These are phyloP conservation scores for Halocaridina rubra DNA, from an alignment of 2,888 invertebrate species.

Conservation along the genomic window DNA sequence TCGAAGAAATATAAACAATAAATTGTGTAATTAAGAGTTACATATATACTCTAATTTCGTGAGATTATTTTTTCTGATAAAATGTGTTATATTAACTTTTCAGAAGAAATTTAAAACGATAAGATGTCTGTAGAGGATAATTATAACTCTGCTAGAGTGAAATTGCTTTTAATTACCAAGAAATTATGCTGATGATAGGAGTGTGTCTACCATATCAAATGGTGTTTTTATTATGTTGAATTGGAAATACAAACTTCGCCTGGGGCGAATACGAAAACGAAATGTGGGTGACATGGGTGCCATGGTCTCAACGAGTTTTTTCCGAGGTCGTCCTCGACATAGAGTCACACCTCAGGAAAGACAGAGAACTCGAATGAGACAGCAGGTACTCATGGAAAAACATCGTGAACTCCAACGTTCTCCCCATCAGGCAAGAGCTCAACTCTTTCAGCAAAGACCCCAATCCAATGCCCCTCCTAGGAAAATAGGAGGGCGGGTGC, in stretches of 20 bases:
- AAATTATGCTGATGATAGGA: too few relatives aligned
- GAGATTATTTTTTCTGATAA: too few relatives aligned
- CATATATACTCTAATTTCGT: too few relatives aligned
- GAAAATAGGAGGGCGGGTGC: conserved; percentile 2
- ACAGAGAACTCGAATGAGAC: conserved; percentile 16
- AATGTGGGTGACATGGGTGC: neutral
- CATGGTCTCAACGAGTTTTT: neutral
- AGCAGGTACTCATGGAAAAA: conserved; percentile 34
- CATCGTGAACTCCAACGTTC: conserved; percentile 42
- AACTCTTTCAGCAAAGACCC: conserved; percentile 21
- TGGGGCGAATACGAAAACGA: conserved; percentile 36
- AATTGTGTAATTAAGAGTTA: too few relatives aligned
- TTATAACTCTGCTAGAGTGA: too few relatives aligned
- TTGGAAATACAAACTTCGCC: conserved; percentile 41
- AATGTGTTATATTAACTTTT: too few relatives aligned
- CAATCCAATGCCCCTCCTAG: neutral
- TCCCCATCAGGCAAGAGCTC: neutral
- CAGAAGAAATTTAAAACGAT: too few relatives aligned
- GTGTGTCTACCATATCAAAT: too few relatives aligned
- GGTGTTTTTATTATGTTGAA: conserved; percentile 18
- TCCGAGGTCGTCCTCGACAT: neutral
- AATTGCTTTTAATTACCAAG: too few relatives aligned
- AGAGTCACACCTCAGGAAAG: conserved; percentile 29
- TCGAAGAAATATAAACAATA: too few relatives aligned
- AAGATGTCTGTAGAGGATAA: too few relatives aligned